These are phyloP conservation scores for Ceratosolen solmsi DNA, from an alignment of 1,140 invertebrate genomes.

Conservation along the genomic window DNA sequence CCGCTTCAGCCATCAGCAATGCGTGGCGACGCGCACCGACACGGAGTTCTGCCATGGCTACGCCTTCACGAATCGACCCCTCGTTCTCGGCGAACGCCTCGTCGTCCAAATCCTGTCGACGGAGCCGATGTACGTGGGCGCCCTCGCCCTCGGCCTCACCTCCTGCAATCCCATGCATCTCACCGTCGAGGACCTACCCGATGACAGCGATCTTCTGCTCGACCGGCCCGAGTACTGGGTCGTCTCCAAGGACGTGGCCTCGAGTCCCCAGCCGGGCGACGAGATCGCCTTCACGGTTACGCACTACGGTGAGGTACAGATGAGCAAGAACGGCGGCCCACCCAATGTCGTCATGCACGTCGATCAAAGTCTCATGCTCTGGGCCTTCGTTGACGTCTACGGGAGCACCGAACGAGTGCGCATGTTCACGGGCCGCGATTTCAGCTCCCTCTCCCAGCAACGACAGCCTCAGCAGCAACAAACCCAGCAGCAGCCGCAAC, in stretches of 20 bases:
- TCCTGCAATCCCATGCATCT: conserved; percentile 90
- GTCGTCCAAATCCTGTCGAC: conserved; percentile 90
- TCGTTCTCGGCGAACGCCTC: conserved; percentile 88
- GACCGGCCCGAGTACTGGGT: conserved; percentile 99
- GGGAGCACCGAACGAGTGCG: conserved; percentile 92
- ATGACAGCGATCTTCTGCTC: conserved; percentile 92
- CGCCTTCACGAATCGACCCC: conserved; percentile 90
- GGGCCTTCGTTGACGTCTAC: conserved; percentile 97
- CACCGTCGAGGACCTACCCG: conserved; percentile 85
- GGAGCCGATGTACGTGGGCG: conserved; percentile 89
- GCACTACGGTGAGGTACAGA: conserved; percentile 88
- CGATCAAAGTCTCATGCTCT: conserved; percentile 89
- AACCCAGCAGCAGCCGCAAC: conserved; percentile 1
- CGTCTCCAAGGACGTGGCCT: conserved; percentile 92
- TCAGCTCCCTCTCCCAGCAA: conserved; percentile 65
- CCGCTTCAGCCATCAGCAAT: conserved; percentile 84
- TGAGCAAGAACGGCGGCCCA: conserved; percentile 89
- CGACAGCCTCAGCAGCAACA: conserved; percentile 35
- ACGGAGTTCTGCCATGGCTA: conserved; percentile 96
- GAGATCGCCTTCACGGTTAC: conserved; percentile 92
- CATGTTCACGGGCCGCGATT: conserved; percentile 75
- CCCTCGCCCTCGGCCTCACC: conserved; percentile 92
- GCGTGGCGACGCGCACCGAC: conserved; percentile 84
- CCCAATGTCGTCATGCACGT: conserved; percentile 93
- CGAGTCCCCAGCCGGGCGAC: conserved; percentile 87